A percentile compares a stretch with the other conserved stretches of the same genome.
phyloP scores from a whole-genome alignment of 1,140 invertebrate genomes.

The Palaemon carinicauda region DNA sequence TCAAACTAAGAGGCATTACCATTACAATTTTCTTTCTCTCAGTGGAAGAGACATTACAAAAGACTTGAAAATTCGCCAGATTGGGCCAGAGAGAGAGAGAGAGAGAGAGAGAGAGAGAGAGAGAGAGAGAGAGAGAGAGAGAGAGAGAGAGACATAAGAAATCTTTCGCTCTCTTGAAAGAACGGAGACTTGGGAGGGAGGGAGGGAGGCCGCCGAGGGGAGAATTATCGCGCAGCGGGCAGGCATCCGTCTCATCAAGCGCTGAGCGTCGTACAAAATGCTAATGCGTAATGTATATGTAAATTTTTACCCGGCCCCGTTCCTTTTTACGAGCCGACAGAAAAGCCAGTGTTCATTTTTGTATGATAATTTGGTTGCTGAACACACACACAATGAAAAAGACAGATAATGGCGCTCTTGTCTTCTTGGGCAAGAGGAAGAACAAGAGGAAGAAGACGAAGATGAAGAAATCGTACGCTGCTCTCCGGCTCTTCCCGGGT shows the following conservation, averaged over 20 bases:
- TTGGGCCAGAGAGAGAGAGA: no score
- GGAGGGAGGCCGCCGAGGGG: neutral
- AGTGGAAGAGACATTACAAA: no score
- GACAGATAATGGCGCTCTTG: conserved; percentile 46
- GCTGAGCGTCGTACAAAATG: conserved; percentile 49
- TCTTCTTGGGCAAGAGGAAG: neutral
- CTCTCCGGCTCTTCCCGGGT: neutral
- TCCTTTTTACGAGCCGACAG: conserved; percentile 47
- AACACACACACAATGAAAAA: conserved; percentile 47
- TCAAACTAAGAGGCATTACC: no score
- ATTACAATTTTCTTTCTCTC: no score
- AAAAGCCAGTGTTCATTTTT: conserved; percentile 58
- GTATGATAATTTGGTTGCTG: conserved; percentile 54
- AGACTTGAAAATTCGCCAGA: no score
- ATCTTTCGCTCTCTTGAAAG: no score
- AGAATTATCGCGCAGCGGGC: conserved; percentile 15
- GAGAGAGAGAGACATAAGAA: no score
- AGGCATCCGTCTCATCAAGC: conserved; percentile 46
- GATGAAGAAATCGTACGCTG: no score
- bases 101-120: no score
- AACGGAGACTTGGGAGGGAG: no score
- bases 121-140: no score
- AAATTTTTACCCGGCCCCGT: conserved; percentile 50
- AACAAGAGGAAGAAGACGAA: no score
- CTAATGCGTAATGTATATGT: conserved; percentile 58